These are phyloP conservation scores for Cuculus canorus DNA, from an alignment of 2,797 vertebrate genomes.

Conservation along the genomic window DNA sequence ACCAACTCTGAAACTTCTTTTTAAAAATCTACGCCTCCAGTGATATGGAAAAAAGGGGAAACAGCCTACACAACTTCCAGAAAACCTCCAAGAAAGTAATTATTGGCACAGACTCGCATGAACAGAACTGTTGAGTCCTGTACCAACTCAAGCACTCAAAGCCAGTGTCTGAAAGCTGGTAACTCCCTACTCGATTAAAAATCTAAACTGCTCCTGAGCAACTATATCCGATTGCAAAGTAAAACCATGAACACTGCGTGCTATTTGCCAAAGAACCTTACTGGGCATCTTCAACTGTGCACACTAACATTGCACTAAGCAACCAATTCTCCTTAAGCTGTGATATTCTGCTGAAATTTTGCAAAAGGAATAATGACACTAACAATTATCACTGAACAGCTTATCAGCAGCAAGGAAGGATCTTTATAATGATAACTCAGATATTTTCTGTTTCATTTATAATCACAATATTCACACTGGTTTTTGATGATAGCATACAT, in stretches of 20 bases:
- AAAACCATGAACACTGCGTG: neutral
- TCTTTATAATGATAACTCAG: neutral
- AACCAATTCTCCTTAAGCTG: neutral
- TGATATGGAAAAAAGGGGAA: neutral
- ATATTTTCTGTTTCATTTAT: neutral
- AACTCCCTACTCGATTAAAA: neutral
- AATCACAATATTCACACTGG: neutral
- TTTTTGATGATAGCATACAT: neutral
- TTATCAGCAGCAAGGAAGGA: neutral
- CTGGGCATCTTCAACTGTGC: neutral
- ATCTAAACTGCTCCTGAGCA: neutral
- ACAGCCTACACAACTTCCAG: neutral
- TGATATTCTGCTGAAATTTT: neutral
- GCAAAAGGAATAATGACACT: neutral
- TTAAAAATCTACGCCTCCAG: neutral
- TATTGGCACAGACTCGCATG: neutral
- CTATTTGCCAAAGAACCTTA: neutral
- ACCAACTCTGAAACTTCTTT: neutral
- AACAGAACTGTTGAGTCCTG: neutral
- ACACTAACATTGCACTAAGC: neutral
- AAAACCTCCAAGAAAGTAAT: neutral
- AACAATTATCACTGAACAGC: neutral
- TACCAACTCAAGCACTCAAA: neutral
- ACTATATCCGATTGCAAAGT: neutral
- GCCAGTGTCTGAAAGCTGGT: neutral